A percentile compares a stretch with the other conserved stretches of the same genome.
Evolutionary conservation across 1,140 invertebrate species (phyloP).

Genomic region (Drosophila suzukii): DNA sequence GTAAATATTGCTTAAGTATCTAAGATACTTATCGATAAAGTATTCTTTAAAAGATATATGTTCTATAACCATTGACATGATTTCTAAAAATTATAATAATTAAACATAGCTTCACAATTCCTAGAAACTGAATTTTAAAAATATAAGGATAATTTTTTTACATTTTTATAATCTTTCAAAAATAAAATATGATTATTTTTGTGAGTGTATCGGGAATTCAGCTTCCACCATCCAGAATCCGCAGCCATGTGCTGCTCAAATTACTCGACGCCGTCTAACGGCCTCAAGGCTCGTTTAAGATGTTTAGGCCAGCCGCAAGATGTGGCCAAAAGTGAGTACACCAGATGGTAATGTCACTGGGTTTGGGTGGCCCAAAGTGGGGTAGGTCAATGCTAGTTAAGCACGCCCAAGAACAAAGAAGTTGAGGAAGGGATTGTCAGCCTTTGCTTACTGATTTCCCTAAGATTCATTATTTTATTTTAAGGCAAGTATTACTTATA

Average conservation of each 20-base stretch:
- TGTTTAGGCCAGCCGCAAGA: slow-evolving; percentile 35
- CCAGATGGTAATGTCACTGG: slow-evolving; percentile 24
- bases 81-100: no score
- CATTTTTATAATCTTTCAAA: no score
- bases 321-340: slow-evolving; percentile 33
- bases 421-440: neutral
- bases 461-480: neutral
- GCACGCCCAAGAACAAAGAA: neutral
- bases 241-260: slow-evolving; percentile 41
- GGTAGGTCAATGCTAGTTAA: neutral
- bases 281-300: slow-evolving; percentile 44
- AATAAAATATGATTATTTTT: neutral
- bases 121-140: no score
- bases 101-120: no score
- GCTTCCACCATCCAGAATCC: neutral
- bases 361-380: no score
- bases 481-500: no score
- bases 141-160: no score
- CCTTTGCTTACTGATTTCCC: no score
- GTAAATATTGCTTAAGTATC: neutral
- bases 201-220: neutral
- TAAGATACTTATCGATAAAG: no score
- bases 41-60: no score
- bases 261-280: slow-evolving; percentile 31
- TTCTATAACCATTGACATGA: no score